phyloP scores from a whole-genome alignment of 1,140 invertebrate genomes.

The Pseudomyrmex pallidus region DNA sequence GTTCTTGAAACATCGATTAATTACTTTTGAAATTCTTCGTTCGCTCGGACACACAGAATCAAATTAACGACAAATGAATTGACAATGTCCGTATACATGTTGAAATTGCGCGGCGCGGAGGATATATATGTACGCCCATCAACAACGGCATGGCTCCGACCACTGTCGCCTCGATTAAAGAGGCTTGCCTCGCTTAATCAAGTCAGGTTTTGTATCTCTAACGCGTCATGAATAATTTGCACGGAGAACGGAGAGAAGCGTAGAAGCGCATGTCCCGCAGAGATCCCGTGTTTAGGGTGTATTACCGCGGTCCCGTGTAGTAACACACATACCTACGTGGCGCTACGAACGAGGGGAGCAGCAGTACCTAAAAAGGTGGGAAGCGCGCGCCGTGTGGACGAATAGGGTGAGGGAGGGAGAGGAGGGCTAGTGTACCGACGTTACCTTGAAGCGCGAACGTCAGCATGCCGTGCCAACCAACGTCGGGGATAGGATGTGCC shows the following conservation, averaged over 20 bases:
- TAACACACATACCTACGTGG: neutral
- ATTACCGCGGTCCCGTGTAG: neutral
- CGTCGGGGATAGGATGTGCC: neutral
- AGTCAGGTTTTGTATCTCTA: conserved; percentile 28
- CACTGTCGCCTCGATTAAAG: conserved; percentile 32
- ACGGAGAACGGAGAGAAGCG: neutral
- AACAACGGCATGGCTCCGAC: conserved; percentile 10
- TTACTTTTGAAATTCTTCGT: too few species aligned
- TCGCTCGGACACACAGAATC: too few species aligned
- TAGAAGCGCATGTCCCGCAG: neutral
- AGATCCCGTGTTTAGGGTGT: neutral
- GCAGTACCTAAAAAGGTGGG: conserved; percentile 12
- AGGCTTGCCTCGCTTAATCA: conserved; percentile 30
- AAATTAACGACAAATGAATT: neutral
- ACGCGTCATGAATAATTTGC: conserved; percentile 36
- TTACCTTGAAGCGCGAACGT: conserved; percentile 8
- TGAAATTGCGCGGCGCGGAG: neutral
- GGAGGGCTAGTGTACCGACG: neutral
- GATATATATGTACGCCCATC: neutral
- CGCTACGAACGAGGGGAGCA: too few species aligned
- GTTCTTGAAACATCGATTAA: neutral
- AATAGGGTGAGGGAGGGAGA: too few species aligned
- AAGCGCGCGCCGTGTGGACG: neutral
- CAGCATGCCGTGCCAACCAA: neutral
- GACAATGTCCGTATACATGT: too few species aligned